Percentiles rank a stretch among this genome's conserved stretches.
Evolutionary conservation across 2,797 vertebrate genomes (phyloP).

Genomic region (Sparidentex hasta): DNA sequence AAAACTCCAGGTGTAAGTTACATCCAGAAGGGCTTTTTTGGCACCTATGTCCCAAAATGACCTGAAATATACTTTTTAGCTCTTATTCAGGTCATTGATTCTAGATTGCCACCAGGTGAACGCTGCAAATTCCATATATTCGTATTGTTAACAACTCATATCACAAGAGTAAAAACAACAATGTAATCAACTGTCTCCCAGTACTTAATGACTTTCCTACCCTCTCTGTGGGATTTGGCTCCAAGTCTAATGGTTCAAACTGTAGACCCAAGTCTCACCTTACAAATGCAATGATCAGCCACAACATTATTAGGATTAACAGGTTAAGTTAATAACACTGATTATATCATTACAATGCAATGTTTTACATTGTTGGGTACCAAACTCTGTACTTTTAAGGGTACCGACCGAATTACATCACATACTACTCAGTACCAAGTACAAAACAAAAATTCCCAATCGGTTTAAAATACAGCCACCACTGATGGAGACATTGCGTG

Average conservation of each 20-base stretch:
- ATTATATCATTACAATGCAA: too few relatives aligned
- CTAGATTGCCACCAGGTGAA: background rate
- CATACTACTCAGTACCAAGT: too few relatives aligned
- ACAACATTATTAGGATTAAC: too few relatives aligned
- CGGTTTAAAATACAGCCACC: too few relatives aligned
- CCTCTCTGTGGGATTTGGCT: background rate
- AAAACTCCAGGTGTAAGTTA: background rate
- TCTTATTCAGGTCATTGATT: background rate
- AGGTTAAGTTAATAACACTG: too few relatives aligned
- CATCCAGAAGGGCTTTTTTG: background rate
- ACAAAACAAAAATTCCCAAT: too few relatives aligned
- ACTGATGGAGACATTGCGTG: too few relatives aligned
- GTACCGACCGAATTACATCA: too few relatives aligned
- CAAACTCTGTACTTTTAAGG: too few relatives aligned
- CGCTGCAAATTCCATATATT: background rate
- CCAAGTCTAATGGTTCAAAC: background rate
- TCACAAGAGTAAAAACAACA: background rate
- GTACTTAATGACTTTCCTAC: background rate
- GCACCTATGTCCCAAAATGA: too few relatives aligned
- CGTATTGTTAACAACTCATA: background rate
- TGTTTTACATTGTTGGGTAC: background rate
- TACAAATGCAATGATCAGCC: background rate
- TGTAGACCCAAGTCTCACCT: background rate
- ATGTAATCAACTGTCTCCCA: background rate
- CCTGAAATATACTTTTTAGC: background rate